phyloP scores from a whole-genome alignment of 2,888 invertebrate genomes.

The Thera obeliscata region DNA sequence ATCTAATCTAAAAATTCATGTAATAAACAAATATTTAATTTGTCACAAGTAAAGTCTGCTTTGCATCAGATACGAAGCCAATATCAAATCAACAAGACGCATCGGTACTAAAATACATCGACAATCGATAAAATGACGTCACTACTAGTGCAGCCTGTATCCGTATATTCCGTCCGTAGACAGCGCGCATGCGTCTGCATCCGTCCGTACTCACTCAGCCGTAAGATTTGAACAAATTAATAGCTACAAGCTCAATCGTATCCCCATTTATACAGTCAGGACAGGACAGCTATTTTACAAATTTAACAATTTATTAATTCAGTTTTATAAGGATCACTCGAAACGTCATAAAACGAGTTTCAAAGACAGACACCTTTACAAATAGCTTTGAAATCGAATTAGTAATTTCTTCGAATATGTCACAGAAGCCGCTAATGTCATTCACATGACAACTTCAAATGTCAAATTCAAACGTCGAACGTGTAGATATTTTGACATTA shows the following conservation, averaged over 20 bases:
- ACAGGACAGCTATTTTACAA: conserved; percentile 9
- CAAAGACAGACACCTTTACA: no score
- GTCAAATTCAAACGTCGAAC: conserved; percentile 4
- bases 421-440: conserved; percentile 17
- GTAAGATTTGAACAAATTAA: conserved; percentile 34
- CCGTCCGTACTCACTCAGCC: conserved; percentile 12
- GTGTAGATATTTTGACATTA: conserved; percentile 38
- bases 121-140: conserved; percentile 9
- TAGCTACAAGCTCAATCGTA: conserved; percentile 25
- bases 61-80: no score
- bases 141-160: conserved; percentile 14
- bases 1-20: no score
- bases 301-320: no score
- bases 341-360: no score
- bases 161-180: conserved; percentile 4
- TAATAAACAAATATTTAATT: no score
- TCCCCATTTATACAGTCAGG: conserved; percentile 14
- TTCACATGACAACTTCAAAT: conserved; percentile 28
- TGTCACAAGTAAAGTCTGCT: no score
- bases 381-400: conserved; percentile 20
- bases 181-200: conserved; percentile 24
- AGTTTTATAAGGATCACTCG: no score
- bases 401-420: conserved; percentile 12
- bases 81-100: background rate
- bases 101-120: background rate